A percentile compares a stretch with the other conserved stretches of the same genome.
phyloP scores from a whole-genome alignment of 2,888 invertebrate genomes.

The Corbicula japonica region DNA sequence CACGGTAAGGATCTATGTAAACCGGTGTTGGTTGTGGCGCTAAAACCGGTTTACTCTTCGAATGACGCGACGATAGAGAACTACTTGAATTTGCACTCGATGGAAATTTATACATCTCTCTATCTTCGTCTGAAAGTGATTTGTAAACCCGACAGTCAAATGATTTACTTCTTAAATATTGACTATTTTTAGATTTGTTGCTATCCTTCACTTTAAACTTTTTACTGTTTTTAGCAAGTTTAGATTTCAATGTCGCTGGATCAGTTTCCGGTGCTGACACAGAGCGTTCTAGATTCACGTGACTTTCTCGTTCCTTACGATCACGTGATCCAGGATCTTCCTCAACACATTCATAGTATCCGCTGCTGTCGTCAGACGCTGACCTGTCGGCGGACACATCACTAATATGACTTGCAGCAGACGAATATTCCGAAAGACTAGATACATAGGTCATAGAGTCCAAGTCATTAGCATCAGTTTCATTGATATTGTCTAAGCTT shows the following conservation, averaged over 20 bases:
- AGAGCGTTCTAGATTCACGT: conserved; percentile 55
- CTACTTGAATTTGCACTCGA: conserved; percentile 53
- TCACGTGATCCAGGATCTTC: conserved; percentile 48
- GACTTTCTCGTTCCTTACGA: conserved; percentile 34
- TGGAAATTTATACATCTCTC: conserved; percentile 72
- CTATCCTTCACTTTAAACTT: conserved; percentile 44
- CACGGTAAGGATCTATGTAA: conserved; percentile 71
- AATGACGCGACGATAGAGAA: conserved; percentile 31
- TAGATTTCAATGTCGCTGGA: conserved; percentile 32
- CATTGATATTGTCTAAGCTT: conserved; percentile 33
- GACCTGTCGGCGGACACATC: conserved; percentile 70
- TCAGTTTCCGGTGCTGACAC: conserved; percentile 48
- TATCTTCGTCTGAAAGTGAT: conserved; percentile 61
- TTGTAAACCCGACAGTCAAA: conserved; percentile 64
- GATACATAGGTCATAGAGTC: conserved; percentile 68
- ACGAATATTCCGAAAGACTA: conserved; percentile 70
- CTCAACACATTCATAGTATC: conserved; percentile 68
- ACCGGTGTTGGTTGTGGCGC: conserved; percentile 67
- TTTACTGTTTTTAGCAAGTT: conserved; percentile 31
- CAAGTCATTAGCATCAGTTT: conserved; percentile 11
- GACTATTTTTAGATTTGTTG: conserved; percentile 33
- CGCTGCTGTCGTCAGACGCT: conserved; percentile 70
- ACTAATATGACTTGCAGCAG: conserved; percentile 66
- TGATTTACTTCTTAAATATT: conserved; percentile 52
- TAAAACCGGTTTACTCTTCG: conserved; percentile 62